phyloP scores from a whole-genome alignment of 2,113 vertebrate genomes.

The Megaceryle torquata region DNA sequence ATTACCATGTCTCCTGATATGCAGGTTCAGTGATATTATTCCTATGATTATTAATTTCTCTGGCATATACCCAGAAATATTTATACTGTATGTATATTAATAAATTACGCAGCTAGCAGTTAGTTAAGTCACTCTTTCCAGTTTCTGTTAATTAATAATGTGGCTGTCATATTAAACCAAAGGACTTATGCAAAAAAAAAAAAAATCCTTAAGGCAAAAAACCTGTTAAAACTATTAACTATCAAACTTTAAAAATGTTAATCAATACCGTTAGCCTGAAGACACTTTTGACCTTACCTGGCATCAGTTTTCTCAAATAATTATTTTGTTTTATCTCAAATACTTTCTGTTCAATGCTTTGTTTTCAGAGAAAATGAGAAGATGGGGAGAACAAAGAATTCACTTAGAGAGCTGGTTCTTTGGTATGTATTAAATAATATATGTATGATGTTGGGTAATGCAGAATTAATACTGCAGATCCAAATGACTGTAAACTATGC shows the following conservation, averaged over 20 bases:
- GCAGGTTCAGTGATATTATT: not conserved
- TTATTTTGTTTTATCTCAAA: constrained; percentile 22
- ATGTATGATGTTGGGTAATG: not conserved
- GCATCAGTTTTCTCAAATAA: not conserved
- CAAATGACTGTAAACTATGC: constrained; percentile 14
- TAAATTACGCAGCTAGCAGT: constrained; percentile 20
- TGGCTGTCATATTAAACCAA: not conserved
- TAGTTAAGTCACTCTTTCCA: not conserved
- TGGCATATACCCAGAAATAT: constrained; percentile 34
- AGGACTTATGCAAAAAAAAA: not conserved
- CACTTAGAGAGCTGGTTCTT: not conserved
- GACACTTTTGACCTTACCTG: not conserved
- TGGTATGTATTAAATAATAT: constrained; percentile 25
- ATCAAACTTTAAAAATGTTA: constrained; percentile 25
- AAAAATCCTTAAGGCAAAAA: not conserved
- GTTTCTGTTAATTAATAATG: constrained; percentile 34
- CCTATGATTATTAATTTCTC: constrained; percentile 35
- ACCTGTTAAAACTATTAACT: not conserved
- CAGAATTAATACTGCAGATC: not conserved
- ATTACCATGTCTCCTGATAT: constrained; percentile 5
- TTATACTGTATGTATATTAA: constrained; percentile 47
- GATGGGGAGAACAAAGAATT: not conserved
- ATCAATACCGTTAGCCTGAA: constrained; percentile 53
- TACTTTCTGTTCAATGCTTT: not conserved
- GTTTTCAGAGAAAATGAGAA: constrained; percentile 40